Evolutionary conservation across 1,140 invertebrate species (phyloP).

Genomic region (Lutraria rhynchaena): DNA sequence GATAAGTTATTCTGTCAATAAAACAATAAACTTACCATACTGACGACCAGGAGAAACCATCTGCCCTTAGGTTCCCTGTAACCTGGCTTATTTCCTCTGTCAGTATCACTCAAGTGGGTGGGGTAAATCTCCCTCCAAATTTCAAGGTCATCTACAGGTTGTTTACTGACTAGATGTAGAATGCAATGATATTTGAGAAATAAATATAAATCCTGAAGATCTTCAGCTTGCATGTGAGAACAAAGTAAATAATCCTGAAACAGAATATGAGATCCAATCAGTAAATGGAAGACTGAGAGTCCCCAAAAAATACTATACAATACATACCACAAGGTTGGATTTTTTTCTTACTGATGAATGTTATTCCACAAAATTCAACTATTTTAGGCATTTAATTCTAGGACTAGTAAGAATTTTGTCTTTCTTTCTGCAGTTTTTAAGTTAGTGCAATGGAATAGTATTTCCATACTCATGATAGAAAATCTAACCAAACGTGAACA

Average conservation of each 20-base stretch:
- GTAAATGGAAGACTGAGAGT: background rate
- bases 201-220: constrained; percentile 77
- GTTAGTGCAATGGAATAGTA: no score
- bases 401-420: no score
- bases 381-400: no score
- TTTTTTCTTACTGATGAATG: no score
- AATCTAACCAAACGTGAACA: no score
- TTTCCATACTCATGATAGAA: no score
- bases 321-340: no score
- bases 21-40: constrained; percentile 76
- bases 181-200: constrained; percentile 79
- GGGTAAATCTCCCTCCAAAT: constrained; percentile 81
- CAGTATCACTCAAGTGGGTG: constrained; percentile 69
- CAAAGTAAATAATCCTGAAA: constrained; percentile 80
- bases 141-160: constrained; percentile 78
- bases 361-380: no score
- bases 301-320: no score
- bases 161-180: constrained; percentile 74
- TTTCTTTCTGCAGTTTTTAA: no score
- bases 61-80: constrained; percentile 73
- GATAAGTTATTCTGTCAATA: no score
- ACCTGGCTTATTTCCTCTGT: constrained; percentile 62
- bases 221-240: constrained; percentile 78
- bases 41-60: constrained; percentile 81
- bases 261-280: background rate